Evolutionary conservation across 92 coral and sea anemone species (phyloP).

Genomic region (Nematostella vectensis): DNA sequence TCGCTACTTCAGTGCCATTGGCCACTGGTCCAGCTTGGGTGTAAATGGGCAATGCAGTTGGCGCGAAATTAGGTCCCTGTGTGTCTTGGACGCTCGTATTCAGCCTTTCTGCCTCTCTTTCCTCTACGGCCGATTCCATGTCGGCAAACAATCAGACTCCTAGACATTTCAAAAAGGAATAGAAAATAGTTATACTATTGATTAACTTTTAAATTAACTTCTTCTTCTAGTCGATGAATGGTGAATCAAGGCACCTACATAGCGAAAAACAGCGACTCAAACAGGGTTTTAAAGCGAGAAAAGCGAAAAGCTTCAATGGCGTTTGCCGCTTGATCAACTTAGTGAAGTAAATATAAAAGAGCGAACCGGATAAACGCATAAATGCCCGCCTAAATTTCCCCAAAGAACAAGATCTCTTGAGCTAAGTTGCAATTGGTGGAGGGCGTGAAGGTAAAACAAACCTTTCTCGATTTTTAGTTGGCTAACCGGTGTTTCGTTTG

Average conservation of each 20-base stretch:
- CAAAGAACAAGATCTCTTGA: slow-evolving; percentile 65
- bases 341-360: slow-evolving; percentile 4
- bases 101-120: slow-evolving; percentile 64
- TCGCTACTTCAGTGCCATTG: slow-evolving; percentile 62
- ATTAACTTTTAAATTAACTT: no score
- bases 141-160: slow-evolving; percentile 5
- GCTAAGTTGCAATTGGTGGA: slow-evolving; percentile 96
- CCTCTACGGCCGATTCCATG: slow-evolving; percentile 77
- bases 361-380: no score
- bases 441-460: slow-evolving; percentile 99
- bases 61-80: slow-evolving; percentile 52
- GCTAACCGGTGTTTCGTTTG: slow-evolving; percentile 99
- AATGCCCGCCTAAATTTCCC: slow-evolving; percentile 36
- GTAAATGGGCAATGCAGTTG: slow-evolving; percentile 49
- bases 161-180: slow-evolving; percentile 45
- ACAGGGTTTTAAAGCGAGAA: no score
- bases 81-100: slow-evolving; percentile 32
- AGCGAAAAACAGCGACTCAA: no score
- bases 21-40: slow-evolving; percentile 61
- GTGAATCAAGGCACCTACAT: no score
- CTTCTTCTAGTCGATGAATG: no score
- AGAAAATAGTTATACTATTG: slow-evolving; percentile 8
- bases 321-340: slow-evolving; percentile 28
- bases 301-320: no score
- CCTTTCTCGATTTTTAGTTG: slow-evolving; percentile 99